A percentile compares a stretch with the other conserved stretches of the same genome.
Evolutionary conservation across 2,797 vertebrate species (phyloP).

Genomic region (Acropternis orthonyx): DNA sequence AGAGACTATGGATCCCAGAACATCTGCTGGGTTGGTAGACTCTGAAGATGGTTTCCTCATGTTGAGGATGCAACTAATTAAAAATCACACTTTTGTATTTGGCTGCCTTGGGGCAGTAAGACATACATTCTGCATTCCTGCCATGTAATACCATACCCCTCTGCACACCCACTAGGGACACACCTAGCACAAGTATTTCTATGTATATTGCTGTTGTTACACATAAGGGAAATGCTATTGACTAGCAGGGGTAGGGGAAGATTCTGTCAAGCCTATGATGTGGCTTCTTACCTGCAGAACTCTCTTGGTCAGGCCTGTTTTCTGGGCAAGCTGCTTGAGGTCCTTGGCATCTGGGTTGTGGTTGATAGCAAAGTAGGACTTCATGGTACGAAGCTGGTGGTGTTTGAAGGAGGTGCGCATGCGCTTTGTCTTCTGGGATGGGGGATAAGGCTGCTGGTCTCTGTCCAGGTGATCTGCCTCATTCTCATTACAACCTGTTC

Average conservation of each 20-base stretch:
- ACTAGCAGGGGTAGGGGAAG: slow-evolving; percentile 34
- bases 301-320: slow-evolving; percentile 99
- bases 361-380: slow-evolving; percentile 99
- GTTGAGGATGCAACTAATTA: not conserved
- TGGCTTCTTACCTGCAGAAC: slow-evolving; percentile 96
- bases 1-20: not conserved
- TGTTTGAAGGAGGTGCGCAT: slow-evolving; percentile 99
- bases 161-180: slow-evolving; percentile 36
- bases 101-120: slow-evolving; percentile 6
- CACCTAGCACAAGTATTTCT: not conserved
- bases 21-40: not conserved
- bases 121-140: not conserved
- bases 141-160: not conserved
- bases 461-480: slow-evolving; percentile 95
- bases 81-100: not conserved
- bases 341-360: slow-evolving; percentile 99
- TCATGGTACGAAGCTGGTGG: slow-evolving; percentile 99
- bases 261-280: slow-evolving; percentile 44
- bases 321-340: slow-evolving; percentile 99
- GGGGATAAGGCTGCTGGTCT: slow-evolving; percentile 94
- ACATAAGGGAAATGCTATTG: slow-evolving; percentile 41
- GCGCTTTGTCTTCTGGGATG: slow-evolving; percentile 98
- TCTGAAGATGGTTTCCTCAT: not conserved
- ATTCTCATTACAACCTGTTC: slow-evolving; percentile 94
- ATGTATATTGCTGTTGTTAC: not conserved